Evolutionary conservation across 2,113 vertebrate species (phyloP), one percentile per base, ranked within the genome.

Genomic region (Mustelus asterias): DNA sequence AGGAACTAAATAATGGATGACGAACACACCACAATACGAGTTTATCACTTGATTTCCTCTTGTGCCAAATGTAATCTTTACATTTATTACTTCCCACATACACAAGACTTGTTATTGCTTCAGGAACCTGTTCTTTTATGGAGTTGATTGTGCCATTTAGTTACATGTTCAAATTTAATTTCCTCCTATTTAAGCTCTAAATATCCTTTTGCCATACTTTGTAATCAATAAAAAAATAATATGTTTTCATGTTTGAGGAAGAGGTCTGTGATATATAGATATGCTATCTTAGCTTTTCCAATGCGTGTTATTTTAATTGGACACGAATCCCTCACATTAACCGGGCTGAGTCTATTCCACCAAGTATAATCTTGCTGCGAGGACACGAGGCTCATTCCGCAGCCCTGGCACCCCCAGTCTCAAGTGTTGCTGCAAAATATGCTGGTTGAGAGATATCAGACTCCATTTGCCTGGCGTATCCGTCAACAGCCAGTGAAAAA

Each of bases 1-100:
- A 58, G 88, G 60, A 90, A 60, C 88, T 90, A 90, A 90, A 90
- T 60, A 60, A 90, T 90, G 29, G 88, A 90, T 90, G 54, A 90
- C 29, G 48, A 90, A 16, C 13, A 16, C 26, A 60, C 29, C 24
- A 90, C 88, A 90, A 60, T 90, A 24, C 3, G 13, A 90, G 88
- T 90, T 90, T 60, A 90, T 90, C 54, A 60, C 88, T 90, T 60
- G 54, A 90, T 90, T 90, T 67, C 92, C 67, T 41, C 92, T 69
- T 24, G 63, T 37, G 63, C 16, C 24, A 94, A 69, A 41, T 6
- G 70, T 69, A 94, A 69, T 94, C 63, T 70, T 69, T 44, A 44
- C 65, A 69, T 94, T 69, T 94, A 33, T 69, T 44, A 69, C 37
- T 69, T 94, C 20, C 63, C 37, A 69, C 16, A 44, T 69, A 94